Percentiles rank a stretch among this genome's conserved stretches.
phyloP scores from a whole-genome alignment of 2,888 invertebrate species.

The Tortrix viridana region DNA sequence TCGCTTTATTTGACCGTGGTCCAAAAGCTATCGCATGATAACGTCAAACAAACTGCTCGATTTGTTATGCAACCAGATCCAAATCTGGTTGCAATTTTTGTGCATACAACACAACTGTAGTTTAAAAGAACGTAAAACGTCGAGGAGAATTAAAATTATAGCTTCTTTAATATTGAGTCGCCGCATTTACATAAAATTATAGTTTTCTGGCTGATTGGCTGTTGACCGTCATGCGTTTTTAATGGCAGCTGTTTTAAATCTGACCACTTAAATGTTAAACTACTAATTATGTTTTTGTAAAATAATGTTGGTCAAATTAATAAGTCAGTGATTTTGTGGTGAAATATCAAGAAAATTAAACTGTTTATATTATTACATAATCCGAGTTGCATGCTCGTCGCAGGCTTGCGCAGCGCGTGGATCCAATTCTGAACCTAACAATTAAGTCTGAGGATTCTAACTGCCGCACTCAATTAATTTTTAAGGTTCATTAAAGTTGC shows the following conservation, averaged over 20 bases:
- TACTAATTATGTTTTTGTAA: neutral
- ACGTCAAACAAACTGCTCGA: slow-evolving; percentile 51
- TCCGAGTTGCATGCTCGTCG: too few relatives aligned
- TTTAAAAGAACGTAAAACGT: slow-evolving; percentile 20
- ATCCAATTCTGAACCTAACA: too few relatives aligned
- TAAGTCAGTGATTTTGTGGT: too few relatives aligned
- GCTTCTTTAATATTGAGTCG: slow-evolving; percentile 16
- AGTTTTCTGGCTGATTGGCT: slow-evolving; percentile 22
- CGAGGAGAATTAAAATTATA: slow-evolving; percentile 24
- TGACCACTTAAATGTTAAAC: neutral
- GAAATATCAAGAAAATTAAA: too few relatives aligned
- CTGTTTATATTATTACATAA: too few relatives aligned
- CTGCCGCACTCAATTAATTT: too few relatives aligned
- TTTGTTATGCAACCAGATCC: slow-evolving; percentile 40
- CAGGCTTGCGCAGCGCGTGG: too few relatives aligned
- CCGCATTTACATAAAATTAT: slow-evolving; percentile 18
- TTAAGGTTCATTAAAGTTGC: too few relatives aligned
- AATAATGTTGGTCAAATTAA: neutral
- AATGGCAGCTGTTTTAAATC: neutral
- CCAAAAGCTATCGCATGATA: slow-evolving; percentile 70
- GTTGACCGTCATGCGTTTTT: neutral
- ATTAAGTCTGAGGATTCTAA: too few relatives aligned
- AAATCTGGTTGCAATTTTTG: slow-evolving; percentile 56
- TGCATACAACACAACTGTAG: slow-evolving; percentile 33
- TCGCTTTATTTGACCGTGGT: slow-evolving; percentile 65